Evolutionary conservation across 2,797 vertebrate species (phyloP).

Genomic region (Pogoniulus pusillus): DNA sequence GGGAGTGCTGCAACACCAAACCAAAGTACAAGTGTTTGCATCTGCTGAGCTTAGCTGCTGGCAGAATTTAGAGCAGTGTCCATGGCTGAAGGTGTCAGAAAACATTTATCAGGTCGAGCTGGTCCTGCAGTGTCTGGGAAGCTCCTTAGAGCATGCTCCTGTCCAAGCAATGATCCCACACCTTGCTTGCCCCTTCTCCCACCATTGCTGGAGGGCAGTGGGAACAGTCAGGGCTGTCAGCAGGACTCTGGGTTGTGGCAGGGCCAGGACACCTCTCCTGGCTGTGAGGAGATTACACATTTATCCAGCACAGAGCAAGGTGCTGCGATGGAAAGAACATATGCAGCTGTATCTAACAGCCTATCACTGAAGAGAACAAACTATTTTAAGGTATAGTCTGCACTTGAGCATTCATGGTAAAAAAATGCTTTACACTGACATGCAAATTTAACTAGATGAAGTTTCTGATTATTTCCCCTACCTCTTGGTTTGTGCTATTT

Average conservation of each 20-base stretch:
- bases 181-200: background rate
- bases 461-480: slow-evolving; percentile 34
- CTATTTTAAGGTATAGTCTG: background rate
- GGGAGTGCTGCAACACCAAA: background rate
- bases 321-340: background rate
- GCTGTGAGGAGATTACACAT: accelerated
- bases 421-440: slow-evolving; percentile 34
- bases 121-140: background rate
- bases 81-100: background rate
- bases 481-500: slow-evolving; percentile 22
- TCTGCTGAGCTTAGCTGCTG: background rate
- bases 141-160: background rate
- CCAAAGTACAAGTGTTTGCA: background rate
- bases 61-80: background rate
- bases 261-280: background rate
- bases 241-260: accelerated
- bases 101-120: background rate
- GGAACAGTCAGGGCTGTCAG: background rate
- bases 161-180: background rate
- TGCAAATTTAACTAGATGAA: slow-evolving; percentile 41
- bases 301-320: background rate
- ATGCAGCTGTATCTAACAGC: background rate
- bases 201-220: background rate
- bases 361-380: background rate
- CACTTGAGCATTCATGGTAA: background rate